Percentiles rank a stretch among this genome's conserved stretches.
These are phyloP conservation scores for Capitulum mitella DNA, from an alignment of 2,888 invertebrate species.

Conservation along the genomic window DNA sequence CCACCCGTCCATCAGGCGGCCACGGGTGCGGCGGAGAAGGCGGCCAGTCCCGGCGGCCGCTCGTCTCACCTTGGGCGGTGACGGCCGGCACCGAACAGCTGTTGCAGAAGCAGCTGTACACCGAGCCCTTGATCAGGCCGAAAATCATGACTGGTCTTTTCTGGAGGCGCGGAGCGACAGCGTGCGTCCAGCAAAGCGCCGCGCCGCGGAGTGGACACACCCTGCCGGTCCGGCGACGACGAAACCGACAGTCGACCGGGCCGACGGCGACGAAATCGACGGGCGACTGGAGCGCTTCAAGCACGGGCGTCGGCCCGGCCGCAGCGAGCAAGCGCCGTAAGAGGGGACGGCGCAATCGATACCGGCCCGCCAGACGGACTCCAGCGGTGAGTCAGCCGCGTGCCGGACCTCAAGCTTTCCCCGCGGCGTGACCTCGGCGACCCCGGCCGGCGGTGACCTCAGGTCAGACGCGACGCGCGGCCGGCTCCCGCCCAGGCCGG, in stretches of 20 bases:
- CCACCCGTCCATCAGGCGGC: too few relatives aligned
- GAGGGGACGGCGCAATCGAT: conserved; percentile 4
- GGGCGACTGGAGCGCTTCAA: conserved; percentile 39
- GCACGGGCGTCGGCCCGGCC: conserved; percentile 11
- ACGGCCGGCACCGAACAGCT: conserved; percentile 53
- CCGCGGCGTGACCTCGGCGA: too few relatives aligned
- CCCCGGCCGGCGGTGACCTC: too few relatives aligned
- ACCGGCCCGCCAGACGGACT: not conserved
- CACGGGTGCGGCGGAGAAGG: too few relatives aligned
- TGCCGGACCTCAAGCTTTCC: not conserved
- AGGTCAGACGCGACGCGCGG: too few relatives aligned
- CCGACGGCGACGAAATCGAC: conserved; percentile 38
- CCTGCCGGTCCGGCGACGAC: not conserved
- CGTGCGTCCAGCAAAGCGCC: not conserved
- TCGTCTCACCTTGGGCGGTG: conserved; percentile 1
- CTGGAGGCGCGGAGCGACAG: not conserved
- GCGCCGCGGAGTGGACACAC: not conserved
- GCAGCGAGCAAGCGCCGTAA: not conserved
- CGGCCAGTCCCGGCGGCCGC: not conserved
- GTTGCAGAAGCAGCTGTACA: conserved; percentile 89
- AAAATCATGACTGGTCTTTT: conserved; percentile 61
- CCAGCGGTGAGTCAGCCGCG: conserved; percentile 7
- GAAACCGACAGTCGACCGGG: conserved; percentile 1
- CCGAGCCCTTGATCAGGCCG: conserved; percentile 81
- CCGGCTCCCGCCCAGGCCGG: too few relatives aligned